phyloP scores from a whole-genome alignment of 1,140 invertebrate genomes.

The Acromyrmex echinatior region DNA sequence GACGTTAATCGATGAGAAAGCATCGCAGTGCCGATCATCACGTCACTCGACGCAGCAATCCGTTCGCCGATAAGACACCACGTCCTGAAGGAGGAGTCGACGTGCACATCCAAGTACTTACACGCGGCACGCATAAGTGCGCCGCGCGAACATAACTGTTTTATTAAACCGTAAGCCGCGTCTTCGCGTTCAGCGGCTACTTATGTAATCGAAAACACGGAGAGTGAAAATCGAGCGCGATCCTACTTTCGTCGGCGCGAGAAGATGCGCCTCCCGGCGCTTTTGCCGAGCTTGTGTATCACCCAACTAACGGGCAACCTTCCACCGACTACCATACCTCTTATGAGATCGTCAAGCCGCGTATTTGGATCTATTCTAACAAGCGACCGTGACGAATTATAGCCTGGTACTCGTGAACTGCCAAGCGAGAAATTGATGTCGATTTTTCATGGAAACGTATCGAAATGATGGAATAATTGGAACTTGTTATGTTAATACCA shows the following conservation, averaged over 20 bases:
- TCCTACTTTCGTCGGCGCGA: slow-evolving; percentile 79
- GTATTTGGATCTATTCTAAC: slow-evolving; percentile 53
- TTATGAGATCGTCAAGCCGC: slow-evolving; percentile 30
- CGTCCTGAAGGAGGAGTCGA: slow-evolving; percentile 6
- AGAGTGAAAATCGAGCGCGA: slow-evolving; percentile 84
- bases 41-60: neutral
- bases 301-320: slow-evolving; percentile 69
- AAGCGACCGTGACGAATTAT: neutral
- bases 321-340: slow-evolving; percentile 5
- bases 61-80: slow-evolving; percentile 20
- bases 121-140: slow-evolving; percentile 53
- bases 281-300: slow-evolving; percentile 73
- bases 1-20: neutral
- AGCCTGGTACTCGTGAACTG: neutral
- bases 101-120: slow-evolving; percentile 29
- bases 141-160: slow-evolving; percentile 80
- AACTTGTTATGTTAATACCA: neutral
- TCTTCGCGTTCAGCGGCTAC: slow-evolving; percentile 71
- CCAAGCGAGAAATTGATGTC: neutral
- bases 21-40: neutral
- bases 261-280: slow-evolving; percentile 75
- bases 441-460: neutral
- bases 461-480: neutral
- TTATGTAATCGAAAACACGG: slow-evolving; percentile 85
- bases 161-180: slow-evolving; percentile 82